These are phyloP conservation scores for Halcyon chelicuti DNA, from an alignment of 2,797 vertebrate genomes.

Conservation along the genomic window DNA sequence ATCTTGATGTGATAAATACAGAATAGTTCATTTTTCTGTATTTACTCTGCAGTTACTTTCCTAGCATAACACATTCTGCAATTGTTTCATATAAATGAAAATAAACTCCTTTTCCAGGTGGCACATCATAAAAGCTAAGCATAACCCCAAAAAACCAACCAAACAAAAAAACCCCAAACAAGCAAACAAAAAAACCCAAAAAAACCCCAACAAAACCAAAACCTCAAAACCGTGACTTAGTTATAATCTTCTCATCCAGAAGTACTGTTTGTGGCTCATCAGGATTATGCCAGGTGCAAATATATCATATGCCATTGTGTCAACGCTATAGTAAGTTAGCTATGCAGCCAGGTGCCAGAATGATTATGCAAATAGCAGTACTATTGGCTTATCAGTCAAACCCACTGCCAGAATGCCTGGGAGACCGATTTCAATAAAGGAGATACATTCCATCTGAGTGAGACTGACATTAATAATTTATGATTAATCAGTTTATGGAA, in stretches of 20 bases:
- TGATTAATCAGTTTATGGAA: conserved; percentile 73
- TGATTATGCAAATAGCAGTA: conserved; percentile 64
- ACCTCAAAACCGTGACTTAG: conserved; percentile 9
- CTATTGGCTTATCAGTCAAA: conserved; percentile 67
- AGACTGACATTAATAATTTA: conserved; percentile 73
- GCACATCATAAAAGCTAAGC: background rate
- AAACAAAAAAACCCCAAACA: background rate
- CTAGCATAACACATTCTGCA: background rate
- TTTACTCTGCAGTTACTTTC: background rate
- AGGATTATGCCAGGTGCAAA: conserved; percentile 46
- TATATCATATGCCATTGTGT: conserved; percentile 33
- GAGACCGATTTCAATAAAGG: conserved; percentile 63
- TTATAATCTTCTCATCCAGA: conserved; percentile 36
- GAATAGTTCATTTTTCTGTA: background rate
- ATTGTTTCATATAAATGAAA: background rate
- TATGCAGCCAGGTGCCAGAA: background rate
- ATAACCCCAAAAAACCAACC: background rate
- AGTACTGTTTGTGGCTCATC: conserved; percentile 21
- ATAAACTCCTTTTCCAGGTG: background rate
- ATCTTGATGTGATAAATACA: background rate
- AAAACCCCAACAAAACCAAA: no score
- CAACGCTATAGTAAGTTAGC: conserved; percentile 3
- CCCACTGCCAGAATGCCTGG: conserved; percentile 14
- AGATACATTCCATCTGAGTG: conserved; percentile 17
- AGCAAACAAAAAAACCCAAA: no score